These are phyloP conservation scores for Beroe forskalii DNA, from an alignment of 37 sponge, comb jelly and placozoan genomes.

Conservation along the genomic window DNA sequence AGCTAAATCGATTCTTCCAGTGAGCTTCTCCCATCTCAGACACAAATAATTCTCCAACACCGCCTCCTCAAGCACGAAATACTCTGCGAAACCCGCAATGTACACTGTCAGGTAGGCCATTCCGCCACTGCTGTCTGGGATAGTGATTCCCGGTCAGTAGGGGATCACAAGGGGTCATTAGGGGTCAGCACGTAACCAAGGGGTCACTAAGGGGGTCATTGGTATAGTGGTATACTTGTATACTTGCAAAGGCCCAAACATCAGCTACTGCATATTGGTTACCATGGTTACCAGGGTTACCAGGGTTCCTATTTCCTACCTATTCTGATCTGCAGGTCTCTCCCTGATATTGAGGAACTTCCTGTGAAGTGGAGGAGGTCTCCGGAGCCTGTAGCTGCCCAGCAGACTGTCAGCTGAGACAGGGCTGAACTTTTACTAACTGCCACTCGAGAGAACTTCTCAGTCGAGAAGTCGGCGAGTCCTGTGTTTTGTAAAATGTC, in stretches of 20 bases:
- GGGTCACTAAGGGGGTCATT: too few relatives aligned
- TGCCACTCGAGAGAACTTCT: neutral
- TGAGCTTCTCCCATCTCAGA: constrained; percentile 35
- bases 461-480: neutral
- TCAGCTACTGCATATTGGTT: too few relatives aligned
- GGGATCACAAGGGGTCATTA: too few relatives aligned
- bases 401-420: neutral
- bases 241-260: too few relatives aligned
- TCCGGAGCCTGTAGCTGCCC: constrained; percentile 8
- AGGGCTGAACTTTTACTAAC: neutral
- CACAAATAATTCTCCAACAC: neutral
- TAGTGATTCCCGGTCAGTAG: too few relatives aligned
- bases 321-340: neutral
- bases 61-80: neutral
- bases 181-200: too few relatives aligned
- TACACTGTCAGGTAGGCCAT: constrained; percentile 32
- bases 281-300: too few relatives aligned
- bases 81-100: constrained; percentile 46
- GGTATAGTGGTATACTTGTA: too few relatives aligned
- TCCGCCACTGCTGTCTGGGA: neutral
- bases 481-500: too few relatives aligned
- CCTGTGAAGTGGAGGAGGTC: constrained; percentile 30
- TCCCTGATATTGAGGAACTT: neutral
- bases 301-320: too few relatives aligned
- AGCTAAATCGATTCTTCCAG: constrained; percentile 52